Base-by-base conservation (phyloP, 2,888 invertebrate species). In the Eristalinus aeneus region DNA sequence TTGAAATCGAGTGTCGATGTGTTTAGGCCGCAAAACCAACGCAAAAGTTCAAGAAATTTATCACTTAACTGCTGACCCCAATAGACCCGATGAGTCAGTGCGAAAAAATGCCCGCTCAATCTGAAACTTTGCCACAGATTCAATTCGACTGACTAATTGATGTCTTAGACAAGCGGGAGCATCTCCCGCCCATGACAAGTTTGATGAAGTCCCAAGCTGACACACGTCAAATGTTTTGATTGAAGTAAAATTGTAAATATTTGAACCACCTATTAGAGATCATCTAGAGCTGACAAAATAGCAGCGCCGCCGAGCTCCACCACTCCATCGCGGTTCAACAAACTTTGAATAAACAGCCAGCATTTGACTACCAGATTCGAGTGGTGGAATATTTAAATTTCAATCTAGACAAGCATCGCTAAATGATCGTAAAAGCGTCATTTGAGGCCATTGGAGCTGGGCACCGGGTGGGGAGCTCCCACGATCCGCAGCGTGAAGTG, bases 341-440 rank as follows among this genome's bases (percentile, higher is more conserved):
- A 71, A 71, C 71, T 71, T 60, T 71, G 12, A 31, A 31, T 60
- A 27, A 58, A 60, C 27, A 71, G 12, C 31, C 60, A 71, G 60
- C 60, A 71, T 71, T 71, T 60, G 58, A 60, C 39, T 46, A 60
- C 16, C 60, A 27, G 60, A 36, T 71, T 71, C 39, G 71, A 60
- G 39, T 71, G 39, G 27, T n/a, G 23, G 11, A 60, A 71, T 60
- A 71, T 71, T 71, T 71, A 46, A 71, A 71, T 71, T 60, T 71
- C 23, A 0, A 20, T 20, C 39, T 46, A 12, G 31, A 31, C 39
- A 20, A 27, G 58, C 39, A 23, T 34, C 56, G 16, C 69, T 58
- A 36, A 60, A 60, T 39, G 58, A 58, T 16, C 22, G 39, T 71
- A 39, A 71, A 71, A 31, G 32, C 20, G 20, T 46, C 46, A 8